Evolutionary conservation across 2,888 invertebrate species (phyloP), one percentile per base, ranked within the genome.

Genomic region (Sceliomorpha sp.): DNA sequence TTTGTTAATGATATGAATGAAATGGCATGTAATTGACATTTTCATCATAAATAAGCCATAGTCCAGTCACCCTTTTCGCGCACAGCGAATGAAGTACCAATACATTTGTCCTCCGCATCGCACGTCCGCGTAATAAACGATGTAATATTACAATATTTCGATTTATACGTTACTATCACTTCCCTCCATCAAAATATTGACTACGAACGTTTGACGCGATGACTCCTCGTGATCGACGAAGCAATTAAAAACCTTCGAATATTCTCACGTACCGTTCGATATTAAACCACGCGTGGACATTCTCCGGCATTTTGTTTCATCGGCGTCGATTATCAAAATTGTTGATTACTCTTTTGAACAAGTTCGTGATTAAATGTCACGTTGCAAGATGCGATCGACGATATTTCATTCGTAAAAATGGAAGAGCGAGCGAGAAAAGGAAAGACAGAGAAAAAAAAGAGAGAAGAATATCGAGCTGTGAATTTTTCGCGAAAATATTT

Each of bases 311-410:
- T 53, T 48, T 53, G 44, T 59, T 67, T 67, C 59, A 59, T 67
- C 47, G 66, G 45, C 53, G 40, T 53, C 58, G 58, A 58, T 66
- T 66, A 66, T 58, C 58, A 58, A 66, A 66, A 58, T 66, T 67
- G 59, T 67, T 60, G 59, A 67, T 67, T 67, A 67, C 67, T 60
- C 59, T 59, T 67, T 67, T 60, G 67, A 67, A 53, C 60, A 44
- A 50, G 59, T 67, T 47, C 59, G 55, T 67, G 55, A 67, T 67
- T 59, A 67, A 67, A 66, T 53, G 66, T 66, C 59, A 67, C 53
- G 59, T 31, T 55, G 58, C 24, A 67, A 51, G 59, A 67, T 48
- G 60, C 37, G 67, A 55, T 67, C 59, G 31, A 55, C 48, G 55
- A 55, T 60, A 48, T 67, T 67, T 42, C 44, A 48, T 60, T 67